Conservation (phyloP, 92 coral and sea anemone species). For the Desmophyllum pertusum region DNA sequence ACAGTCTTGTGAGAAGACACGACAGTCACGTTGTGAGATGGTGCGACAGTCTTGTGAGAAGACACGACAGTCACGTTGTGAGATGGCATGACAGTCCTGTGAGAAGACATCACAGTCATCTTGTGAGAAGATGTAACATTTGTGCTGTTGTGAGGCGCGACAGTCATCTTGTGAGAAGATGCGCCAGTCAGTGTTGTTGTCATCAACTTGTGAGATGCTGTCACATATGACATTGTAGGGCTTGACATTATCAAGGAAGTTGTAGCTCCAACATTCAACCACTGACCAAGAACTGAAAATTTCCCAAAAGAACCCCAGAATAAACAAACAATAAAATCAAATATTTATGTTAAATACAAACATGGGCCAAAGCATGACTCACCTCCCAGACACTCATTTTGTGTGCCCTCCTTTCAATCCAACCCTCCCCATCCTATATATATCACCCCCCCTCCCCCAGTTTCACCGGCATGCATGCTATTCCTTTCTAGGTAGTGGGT, state of each 20-base stretch:
- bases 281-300: background rate
- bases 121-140: background rate
- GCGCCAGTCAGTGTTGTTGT: background rate
- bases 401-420: no score
- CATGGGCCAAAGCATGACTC: no score
- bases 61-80: no score
- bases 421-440: no score
- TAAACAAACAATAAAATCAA: background rate
- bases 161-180: background rate
- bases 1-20: constrained; percentile 1
- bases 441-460: no score
- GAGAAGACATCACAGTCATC: background rate
- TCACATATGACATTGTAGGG: background rate
- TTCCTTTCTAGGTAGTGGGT: no score
- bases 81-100: background rate
- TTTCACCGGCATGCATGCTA: no score
- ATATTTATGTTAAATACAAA: no score
- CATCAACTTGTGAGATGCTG: background rate
- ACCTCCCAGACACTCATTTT: no score
- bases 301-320: background rate
- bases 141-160: background rate
- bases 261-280: constrained; percentile 2
- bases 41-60: background rate
- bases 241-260: background rate
- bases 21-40: background rate